Evolutionary conservation across 2,797 vertebrate species (phyloP), one percentile per base, ranked within the genome.

Genomic region (Muscicapa striata): DNA sequence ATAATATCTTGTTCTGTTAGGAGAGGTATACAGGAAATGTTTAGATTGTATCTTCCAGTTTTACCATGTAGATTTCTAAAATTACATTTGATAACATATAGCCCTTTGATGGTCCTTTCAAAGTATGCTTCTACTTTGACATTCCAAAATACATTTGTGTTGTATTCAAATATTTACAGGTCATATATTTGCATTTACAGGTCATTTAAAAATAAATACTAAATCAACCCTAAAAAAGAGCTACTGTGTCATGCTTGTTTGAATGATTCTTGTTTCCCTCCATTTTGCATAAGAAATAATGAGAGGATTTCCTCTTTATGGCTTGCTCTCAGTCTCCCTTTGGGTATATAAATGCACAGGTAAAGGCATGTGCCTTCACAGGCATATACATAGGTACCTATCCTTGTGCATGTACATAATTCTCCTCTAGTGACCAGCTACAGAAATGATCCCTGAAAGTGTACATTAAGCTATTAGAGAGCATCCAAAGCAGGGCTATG

Each of bases 371-470:
- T 3, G 6, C 13, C 22, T 38, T 5, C 20, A 51, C 40, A 55
- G 0, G 3, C 20, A 6, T 4, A 6, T 3, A 24, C 1, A 3
- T 1, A 41, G 16, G 34, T 19, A 51, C 32, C 51, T 41, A 27
- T 13, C 38, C n/a, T 27, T 77, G 20, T 73, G 29, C 26, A 8
- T 5, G 4, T 8, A 41, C 16, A 5, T 11, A 59, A 66, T 19
- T 49, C 45, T 79, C 38, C n/a, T 73, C 59, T 13, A 26, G 38
- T 9, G 38, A 73, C 45, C 40, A 59, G 24, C 13, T 34, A 11
- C 24, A 40, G 34, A 52, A 52, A 52, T 29, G n/a, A 46, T 7
- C 11, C 20, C 52, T 45, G 14, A 13, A 22, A 40, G 14, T 3
- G 38, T 4, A 22, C 8, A 45, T n/a, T 15, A 24, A 64, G 27